Evolutionary conservation across 2,888 invertebrate species (phyloP).

Genomic region (Nebria brevicollis): DNA sequence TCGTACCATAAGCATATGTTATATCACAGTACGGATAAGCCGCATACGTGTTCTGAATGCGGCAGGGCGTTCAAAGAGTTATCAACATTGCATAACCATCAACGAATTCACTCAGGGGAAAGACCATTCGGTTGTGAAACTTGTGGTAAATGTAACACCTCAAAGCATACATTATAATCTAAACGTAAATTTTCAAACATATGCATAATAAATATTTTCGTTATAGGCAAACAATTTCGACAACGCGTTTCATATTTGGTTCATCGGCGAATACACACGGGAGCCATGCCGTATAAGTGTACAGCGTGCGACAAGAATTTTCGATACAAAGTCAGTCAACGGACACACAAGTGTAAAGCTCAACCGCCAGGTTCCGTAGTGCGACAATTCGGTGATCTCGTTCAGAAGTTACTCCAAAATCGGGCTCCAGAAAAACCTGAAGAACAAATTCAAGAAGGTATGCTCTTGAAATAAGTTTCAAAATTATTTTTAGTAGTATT

Average conservation of each 20-base stretch:
- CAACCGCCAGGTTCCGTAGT: slow-evolving; percentile 71
- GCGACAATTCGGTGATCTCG: slow-evolving; percentile 56
- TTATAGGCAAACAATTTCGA: slow-evolving; percentile 84
- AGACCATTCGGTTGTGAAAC: slow-evolving; percentile 89
- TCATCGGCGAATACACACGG: slow-evolving; percentile 84
- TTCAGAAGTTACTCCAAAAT: slow-evolving; percentile 52
- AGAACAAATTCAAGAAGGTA: slow-evolving; percentile 43
- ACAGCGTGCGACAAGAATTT: slow-evolving; percentile 83
- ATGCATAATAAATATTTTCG: slow-evolving; percentile 28
- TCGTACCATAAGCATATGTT: slow-evolving; percentile 89
- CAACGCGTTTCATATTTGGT: slow-evolving; percentile 88
- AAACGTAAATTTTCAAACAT: neutral
- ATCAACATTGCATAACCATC: slow-evolving; percentile 87
- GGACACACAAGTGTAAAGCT: slow-evolving; percentile 81
- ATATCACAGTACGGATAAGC: slow-evolving; percentile 88
- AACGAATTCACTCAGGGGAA: slow-evolving; percentile 85
- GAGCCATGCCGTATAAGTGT: slow-evolving; percentile 88
- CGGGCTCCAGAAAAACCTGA: slow-evolving; percentile 27
- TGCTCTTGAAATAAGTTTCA: neutral
- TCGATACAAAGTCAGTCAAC: slow-evolving; percentile 85
- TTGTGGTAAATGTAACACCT: slow-evolving; percentile 69
- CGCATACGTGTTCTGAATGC: slow-evolving; percentile 77
- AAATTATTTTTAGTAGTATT: neutral
- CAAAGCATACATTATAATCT: too few relatives aligned
- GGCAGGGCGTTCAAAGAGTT: slow-evolving; percentile 87